Base-by-base conservation (phyloP, 1,140 invertebrate genomes). In the Phenacoccus solenopsis region DNA sequence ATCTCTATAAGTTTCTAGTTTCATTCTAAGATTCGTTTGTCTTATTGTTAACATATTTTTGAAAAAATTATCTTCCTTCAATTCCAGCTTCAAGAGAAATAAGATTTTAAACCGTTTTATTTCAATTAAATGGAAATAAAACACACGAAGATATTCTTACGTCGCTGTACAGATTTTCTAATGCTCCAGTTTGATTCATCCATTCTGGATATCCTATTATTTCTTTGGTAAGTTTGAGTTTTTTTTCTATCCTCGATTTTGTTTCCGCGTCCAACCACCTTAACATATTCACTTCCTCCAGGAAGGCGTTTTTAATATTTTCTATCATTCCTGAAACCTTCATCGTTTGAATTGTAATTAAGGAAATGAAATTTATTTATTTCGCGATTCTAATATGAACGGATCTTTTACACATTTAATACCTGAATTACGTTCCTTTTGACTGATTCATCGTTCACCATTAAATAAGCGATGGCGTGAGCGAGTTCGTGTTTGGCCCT, bases 221-320 rank as follows among this genome's bases (percentile, higher is more conserved):
- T 35, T 84, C 85, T 25, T 84, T 84, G 84, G 92, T 92, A 73
- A 86, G 82, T 24, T 82, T 81, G 0, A 85, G 86, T 78, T 93
- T 93, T 71, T 86, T 82, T 22, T 90, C 79, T 0, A 89, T 90
- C 0, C 82, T 84, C 16, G 79, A 30, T 81, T 89, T 91, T 0
- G 93, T 95, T 61, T 81, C 76, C 7, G 82, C 77, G 77, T 96
- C 93, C 88, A 97, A 93, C 94, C 94, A 97, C 56, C 84, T 82
- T 0, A 88, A 82, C 69, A 81, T 79, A 1, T 83, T 78, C 0
- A 96, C 83, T n/a, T 92, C 78, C 25, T 87, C 82, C 21, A 88
- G 82, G 75, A 96, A 91, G 0, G 90, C 84, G n/a, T 84, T 79
- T 77, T 88, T 86, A 72, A 96, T 89, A 74, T 93, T 86, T 24